Percentiles rank a stretch among this genome's conserved stretches.
These are phyloP conservation scores for Aplysia californica DNA, from an alignment of 1,140 invertebrate species.

Conservation along the genomic window DNA sequence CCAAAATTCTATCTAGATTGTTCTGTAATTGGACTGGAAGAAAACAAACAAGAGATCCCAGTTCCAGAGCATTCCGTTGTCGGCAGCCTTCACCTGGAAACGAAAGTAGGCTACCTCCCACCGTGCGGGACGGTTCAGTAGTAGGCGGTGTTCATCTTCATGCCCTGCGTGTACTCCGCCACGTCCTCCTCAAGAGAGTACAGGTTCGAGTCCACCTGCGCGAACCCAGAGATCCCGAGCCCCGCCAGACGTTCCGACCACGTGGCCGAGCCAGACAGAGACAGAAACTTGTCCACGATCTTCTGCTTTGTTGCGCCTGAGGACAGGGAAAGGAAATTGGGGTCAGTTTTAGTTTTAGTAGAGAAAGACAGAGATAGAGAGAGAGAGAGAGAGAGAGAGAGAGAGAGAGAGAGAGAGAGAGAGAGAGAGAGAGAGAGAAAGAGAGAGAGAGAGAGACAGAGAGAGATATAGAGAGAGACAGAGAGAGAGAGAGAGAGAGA, in stretches of 20 bases:
- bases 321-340: neutral
- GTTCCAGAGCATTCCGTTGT: too few species aligned
- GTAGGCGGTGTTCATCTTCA: slow-evolving; percentile 20
- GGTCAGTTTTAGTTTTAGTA: neutral
- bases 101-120: too few species aligned
- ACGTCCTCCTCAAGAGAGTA: slow-evolving; percentile 14
- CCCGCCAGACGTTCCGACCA: neutral
- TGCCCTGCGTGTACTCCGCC: neutral
- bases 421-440: neutral
- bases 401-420: too few species aligned
- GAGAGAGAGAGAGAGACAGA: neutral
- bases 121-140: too few species aligned
- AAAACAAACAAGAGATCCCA: too few species aligned
- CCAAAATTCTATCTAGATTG: too few species aligned
- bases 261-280: neutral
- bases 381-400: neutral
- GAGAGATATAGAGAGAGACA: too few species aligned
- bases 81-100: too few species aligned
- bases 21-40: too few species aligned
- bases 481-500: neutral
- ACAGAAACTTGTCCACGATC: slow-evolving; percentile 5
- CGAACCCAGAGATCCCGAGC: slow-evolving; percentile 11
- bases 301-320: slow-evolving; percentile 1
- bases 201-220: neutral
- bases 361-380: neutral